Evolutionary conservation across 2,888 invertebrate genomes (phyloP).

Genomic region (Drosophila tripunctata): DNA sequence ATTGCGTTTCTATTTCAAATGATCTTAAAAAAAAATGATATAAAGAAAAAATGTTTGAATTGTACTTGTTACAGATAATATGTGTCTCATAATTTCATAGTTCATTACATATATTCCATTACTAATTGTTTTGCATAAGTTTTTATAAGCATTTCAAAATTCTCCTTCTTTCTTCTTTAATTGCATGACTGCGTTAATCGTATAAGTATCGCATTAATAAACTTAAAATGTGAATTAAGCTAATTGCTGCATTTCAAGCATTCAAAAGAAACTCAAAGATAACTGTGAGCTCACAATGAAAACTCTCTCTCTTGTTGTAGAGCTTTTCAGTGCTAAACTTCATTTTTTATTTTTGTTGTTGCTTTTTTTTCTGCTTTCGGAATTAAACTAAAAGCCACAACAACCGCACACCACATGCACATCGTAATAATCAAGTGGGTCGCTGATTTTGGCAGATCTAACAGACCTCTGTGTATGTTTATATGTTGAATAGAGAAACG

Average conservation of each 20-base stretch:
- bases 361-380: constrained; percentile 3
- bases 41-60: too few relatives aligned
- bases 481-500: constrained; percentile 8
- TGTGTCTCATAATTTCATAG: too few relatives aligned
- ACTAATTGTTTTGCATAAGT: too few relatives aligned
- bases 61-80: too few relatives aligned
- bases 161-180: too few relatives aligned
- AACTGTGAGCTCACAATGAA: background rate
- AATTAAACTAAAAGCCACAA: constrained; percentile 40
- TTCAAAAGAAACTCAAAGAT: background rate
- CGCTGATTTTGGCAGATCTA: constrained; percentile 21
- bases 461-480: background rate
- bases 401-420: constrained; percentile 25
- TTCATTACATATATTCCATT: too few relatives aligned
- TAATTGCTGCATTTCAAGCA: constrained; percentile 1
- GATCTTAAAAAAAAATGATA: background rate
- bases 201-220: background rate
- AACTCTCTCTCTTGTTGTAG: background rate
- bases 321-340: background rate
- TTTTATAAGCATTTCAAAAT: too few relatives aligned
- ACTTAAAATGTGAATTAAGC: background rate
- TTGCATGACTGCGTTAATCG: background rate
- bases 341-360: background rate
- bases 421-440: constrained; percentile 33
- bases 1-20: background rate